Conservation (phyloP, 1,140 invertebrate species). For the Contarinia nasturtii region DNA sequence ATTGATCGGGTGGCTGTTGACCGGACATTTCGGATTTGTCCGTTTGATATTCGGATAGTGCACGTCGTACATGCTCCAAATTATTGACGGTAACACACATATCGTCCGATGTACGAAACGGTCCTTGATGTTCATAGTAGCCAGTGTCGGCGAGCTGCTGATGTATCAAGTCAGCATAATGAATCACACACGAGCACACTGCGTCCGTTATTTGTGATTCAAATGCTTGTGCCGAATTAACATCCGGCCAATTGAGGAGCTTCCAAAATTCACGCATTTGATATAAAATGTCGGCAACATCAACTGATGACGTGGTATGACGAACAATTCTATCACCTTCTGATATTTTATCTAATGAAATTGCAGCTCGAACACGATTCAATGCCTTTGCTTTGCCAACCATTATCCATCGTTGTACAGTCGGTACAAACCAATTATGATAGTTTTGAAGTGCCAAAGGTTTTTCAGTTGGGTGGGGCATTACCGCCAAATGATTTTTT, state of each 20-base stretch:
- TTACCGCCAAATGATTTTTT: conserved; percentile 19
- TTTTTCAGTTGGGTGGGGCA: conserved; percentile 29
- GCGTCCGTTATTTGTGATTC: conserved; percentile 41
- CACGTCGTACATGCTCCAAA: conserved; percentile 75
- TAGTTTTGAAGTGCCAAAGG: conserved; percentile 39
- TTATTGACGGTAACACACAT: conserved; percentile 86
- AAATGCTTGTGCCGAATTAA: conserved; percentile 23
- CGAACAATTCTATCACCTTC: conserved; percentile 63
- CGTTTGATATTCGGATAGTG: conserved; percentile 36
- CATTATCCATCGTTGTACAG: conserved; percentile 66
- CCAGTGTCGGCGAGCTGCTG: conserved; percentile 59
- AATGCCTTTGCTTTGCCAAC: conserved; percentile 61
- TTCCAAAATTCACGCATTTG: conserved; percentile 57
- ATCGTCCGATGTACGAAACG: conserved; percentile 42
- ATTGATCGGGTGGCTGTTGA: conserved; percentile 20
- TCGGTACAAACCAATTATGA: conserved; percentile 69
- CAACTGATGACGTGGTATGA: conserved; percentile 77
- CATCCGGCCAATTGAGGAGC: conserved; percentile 35
- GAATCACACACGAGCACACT: conserved; percentile 58
- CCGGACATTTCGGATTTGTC: conserved; percentile 12
- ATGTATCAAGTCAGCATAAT: conserved; percentile 69
- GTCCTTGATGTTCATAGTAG: conserved; percentile 59
- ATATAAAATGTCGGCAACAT: conserved; percentile 60
- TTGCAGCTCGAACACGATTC: conserved; percentile 45
- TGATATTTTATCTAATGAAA: conserved; percentile 42